Percentiles rank a stretch among this genome's conserved stretches.
Evolutionary conservation across 2,113 vertebrate species (phyloP).

Genomic region (Prionailurus bengalensis): DNA sequence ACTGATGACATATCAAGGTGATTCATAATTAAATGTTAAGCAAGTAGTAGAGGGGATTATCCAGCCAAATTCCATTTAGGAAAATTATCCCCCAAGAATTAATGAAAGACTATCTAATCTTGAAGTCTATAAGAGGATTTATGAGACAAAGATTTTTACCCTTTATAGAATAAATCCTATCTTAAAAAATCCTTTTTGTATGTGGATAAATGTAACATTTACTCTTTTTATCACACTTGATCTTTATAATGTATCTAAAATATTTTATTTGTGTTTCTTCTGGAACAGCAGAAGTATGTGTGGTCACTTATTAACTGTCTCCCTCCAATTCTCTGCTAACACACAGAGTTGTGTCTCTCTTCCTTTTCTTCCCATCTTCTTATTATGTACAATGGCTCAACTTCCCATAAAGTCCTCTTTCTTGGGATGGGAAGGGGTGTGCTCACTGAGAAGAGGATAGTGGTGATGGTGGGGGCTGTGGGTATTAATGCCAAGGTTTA

Average conservation of each 20-base stretch:
- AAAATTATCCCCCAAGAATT: slow-evolving; percentile 26
- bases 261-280: background rate
- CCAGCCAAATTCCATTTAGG: slow-evolving; percentile 1
- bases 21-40: background rate
- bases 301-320: background rate
- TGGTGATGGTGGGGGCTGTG: background rate
- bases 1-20: background rate
- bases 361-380: background rate
- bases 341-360: background rate
- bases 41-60: background rate
- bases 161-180: background rate
- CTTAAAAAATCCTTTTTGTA: background rate
- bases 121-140: slow-evolving; percentile 40
- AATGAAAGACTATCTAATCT: slow-evolving; percentile 16
- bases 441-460: background rate
- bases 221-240: background rate
- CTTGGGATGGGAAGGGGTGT: background rate
- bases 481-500: background rate
- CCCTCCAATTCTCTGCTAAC: background rate
- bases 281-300: background rate
- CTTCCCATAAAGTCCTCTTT: background rate
- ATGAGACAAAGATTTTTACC: background rate
- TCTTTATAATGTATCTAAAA: background rate
- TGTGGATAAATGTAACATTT: background rate
- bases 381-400: background rate